These are phyloP conservation scores for Chrosomus eos DNA, from an alignment of 2,797 vertebrate genomes.

Conservation along the genomic window DNA sequence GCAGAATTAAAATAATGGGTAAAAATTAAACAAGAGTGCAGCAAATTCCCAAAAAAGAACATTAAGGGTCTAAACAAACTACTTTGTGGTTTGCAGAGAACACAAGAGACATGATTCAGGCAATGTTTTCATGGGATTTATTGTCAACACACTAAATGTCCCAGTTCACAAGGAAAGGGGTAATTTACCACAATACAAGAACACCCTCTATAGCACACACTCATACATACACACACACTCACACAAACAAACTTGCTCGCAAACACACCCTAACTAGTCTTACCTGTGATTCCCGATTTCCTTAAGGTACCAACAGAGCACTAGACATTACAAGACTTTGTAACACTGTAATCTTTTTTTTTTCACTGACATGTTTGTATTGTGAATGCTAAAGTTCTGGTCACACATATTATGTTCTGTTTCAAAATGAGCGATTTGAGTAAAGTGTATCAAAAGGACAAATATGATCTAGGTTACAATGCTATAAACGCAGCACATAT, in stretches of 20 bases:
- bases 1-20: neutral
- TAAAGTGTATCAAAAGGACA: slow-evolving; percentile 1
- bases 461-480: slow-evolving; percentile 20
- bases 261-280: slow-evolving; percentile 54
- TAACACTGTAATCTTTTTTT: slow-evolving; percentile 12
- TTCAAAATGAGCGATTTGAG: neutral
- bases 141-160: slow-evolving; percentile 89
- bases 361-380: slow-evolving; percentile 1
- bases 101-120: slow-evolving; percentile 15
- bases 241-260: slow-evolving; percentile 30
- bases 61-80: neutral
- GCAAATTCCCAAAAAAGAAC: slow-evolving; percentile 3
- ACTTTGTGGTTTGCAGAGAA: neutral
- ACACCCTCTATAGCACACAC: slow-evolving; percentile 48
- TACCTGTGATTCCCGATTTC: slow-evolving; percentile 62
- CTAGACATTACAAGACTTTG: slow-evolving; percentile 42
- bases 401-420: neutral
- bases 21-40: neutral
- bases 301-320: slow-evolving; percentile 48
- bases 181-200: slow-evolving; percentile 73
- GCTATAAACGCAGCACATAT: neutral
- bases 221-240: slow-evolving; percentile 47
- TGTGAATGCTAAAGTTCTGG: neutral
- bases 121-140: slow-evolving; percentile 92
- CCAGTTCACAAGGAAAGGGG: slow-evolving; percentile 82